Evolutionary conservation across 2,797 vertebrate genomes (phyloP).

Genomic region (Masticophis lateralis): DNA sequence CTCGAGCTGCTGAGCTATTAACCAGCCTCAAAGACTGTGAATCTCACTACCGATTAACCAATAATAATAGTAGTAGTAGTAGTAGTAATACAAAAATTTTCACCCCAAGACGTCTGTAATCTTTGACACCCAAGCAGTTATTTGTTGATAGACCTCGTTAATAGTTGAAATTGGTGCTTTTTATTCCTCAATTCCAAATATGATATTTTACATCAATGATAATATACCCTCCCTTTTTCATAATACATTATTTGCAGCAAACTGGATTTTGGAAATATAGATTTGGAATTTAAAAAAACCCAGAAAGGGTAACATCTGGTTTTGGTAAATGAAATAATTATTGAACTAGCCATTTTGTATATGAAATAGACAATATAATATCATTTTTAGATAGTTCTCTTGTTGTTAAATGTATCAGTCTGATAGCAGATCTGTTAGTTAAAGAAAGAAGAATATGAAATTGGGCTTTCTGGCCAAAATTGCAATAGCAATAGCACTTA

Average conservation of each 20-base stretch:
- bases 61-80: too few species aligned
- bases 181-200: background rate
- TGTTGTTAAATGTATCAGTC: background rate
- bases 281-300: background rate
- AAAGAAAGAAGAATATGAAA: background rate
- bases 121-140: background rate
- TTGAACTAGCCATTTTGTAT: background rate
- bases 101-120: background rate
- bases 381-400: background rate
- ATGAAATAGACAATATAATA: background rate
- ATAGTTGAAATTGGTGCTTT: background rate
- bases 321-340: background rate
- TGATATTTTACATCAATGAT: background rate
- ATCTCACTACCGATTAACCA: too few species aligned
- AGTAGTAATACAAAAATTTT: too few species aligned
- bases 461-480: background rate
- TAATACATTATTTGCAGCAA: background rate
- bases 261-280: background rate
- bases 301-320: background rate
- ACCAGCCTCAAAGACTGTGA: too few species aligned
- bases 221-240: background rate
- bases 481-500: too few species aligned
- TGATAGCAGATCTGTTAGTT: background rate
- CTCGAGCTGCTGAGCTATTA: too few species aligned
- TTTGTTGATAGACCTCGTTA: background rate